Conservation (phyloP, 2,797 vertebrate genomes). For the Lerista edwardsae region DNA sequence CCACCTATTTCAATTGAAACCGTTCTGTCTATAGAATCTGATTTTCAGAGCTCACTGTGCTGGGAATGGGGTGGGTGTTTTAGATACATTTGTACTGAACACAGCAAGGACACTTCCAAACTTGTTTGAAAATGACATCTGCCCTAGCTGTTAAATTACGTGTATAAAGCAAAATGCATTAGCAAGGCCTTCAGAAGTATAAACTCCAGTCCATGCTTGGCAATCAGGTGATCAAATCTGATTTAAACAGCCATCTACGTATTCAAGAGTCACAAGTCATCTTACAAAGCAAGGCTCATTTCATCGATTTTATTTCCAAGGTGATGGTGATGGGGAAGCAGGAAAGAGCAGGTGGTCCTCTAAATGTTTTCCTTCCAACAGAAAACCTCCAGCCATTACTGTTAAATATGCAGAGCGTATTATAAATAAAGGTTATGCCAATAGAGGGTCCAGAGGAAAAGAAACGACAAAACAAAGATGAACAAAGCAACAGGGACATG, state of each 20-base stretch:
- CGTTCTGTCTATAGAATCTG: too few species aligned
- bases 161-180: neutral
- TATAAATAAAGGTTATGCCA: conserved; percentile 11
- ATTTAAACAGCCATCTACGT: neutral
- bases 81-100: too few species aligned
- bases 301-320: conserved; percentile 38
- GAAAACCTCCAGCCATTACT: neutral
- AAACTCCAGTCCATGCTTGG: too few species aligned
- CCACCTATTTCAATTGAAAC: too few species aligned
- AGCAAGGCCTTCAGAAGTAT: neutral
- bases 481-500: conserved; percentile 1
- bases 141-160: neutral
- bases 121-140: too few species aligned
- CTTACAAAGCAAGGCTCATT: conserved; percentile 3
- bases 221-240: neutral
- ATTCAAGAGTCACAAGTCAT: neutral
- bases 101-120: too few species aligned
- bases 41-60: too few species aligned
- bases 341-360: neutral
- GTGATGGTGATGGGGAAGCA: neutral
- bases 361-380: neutral
- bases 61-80: too few species aligned
- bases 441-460: neutral
- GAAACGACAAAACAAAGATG: conserved; percentile 7
- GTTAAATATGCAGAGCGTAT: conserved; percentile 8